phyloP scores from a whole-genome alignment of 2,113 vertebrate species.

The Paramisgurnus dabryanus region DNA sequence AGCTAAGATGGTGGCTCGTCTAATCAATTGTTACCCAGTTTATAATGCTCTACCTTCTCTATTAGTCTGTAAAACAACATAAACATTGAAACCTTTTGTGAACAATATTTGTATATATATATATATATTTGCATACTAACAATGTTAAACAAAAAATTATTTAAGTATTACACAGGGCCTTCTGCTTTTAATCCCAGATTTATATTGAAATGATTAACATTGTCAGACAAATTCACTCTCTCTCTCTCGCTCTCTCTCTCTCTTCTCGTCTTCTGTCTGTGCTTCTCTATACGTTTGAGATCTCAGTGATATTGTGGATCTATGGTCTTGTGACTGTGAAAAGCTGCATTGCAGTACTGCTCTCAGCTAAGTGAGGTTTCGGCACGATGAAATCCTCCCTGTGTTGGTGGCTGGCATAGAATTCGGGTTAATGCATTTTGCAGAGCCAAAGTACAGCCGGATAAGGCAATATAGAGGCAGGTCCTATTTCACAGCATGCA shows the following conservation, averaged over 20 bases:
- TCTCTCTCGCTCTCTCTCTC: no score
- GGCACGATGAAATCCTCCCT: slow-evolving; percentile 28
- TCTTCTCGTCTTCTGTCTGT: background rate
- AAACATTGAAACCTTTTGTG: no score
- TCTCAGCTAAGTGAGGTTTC: slow-evolving; percentile 52
- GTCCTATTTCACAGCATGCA: slow-evolving; percentile 35
- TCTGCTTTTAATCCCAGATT: no score
- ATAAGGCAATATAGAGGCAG: slow-evolving; percentile 6
- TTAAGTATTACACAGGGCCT: no score
- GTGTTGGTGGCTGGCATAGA: slow-evolving; percentile 14
- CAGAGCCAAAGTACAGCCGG: background rate
- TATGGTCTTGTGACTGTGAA: slow-evolving; percentile 53
- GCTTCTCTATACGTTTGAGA: slow-evolving; percentile 42
- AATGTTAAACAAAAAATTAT: no score
- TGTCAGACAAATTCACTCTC: background rate
- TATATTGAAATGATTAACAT: no score
- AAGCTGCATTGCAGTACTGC: slow-evolving; percentile 78
- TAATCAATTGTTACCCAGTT: no score
- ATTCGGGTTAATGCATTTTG: slow-evolving; percentile 28
- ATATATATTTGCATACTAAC: no score
- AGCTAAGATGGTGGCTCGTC: no score
- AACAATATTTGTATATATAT: no score
- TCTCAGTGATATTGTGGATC: slow-evolving; percentile 38
- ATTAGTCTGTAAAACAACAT: no score
- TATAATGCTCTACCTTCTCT: no score